Percentiles rank a stretch among this genome's conserved stretches.
Conservation (phyloP, 2,797 vertebrate species). For the Carduelis carduelis region DNA sequence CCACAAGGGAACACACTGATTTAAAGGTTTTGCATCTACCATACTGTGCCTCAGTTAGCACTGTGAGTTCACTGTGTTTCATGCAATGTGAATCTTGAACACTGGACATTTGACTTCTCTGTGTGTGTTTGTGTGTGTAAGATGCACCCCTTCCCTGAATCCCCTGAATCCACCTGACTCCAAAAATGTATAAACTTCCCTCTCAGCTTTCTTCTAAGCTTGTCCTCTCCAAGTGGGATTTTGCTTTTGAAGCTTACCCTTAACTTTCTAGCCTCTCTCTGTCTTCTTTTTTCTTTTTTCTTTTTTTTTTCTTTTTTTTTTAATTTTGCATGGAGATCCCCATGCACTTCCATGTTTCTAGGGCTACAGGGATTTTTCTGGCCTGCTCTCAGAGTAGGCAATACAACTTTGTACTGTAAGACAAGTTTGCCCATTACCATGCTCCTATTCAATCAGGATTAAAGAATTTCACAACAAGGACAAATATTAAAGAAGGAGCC, state of each 20-base stretch:
- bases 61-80: background rate
- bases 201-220: background rate
- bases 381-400: background rate
- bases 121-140: background rate
- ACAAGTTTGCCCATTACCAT: background rate
- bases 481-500: background rate
- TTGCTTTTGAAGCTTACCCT: background rate
- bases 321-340: background rate
- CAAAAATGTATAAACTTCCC: background rate
- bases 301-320: too few species aligned
- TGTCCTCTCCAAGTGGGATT: background rate
- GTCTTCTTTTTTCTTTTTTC: too few species aligned
- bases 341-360: background rate
- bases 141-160: background rate
- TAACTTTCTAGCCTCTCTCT: background rate
- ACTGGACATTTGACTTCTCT: background rate
- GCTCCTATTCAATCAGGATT: background rate
- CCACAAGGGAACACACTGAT: background rate
- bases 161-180: background rate
- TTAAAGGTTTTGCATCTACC: background rate
- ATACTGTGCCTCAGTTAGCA: background rate
- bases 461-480: background rate
- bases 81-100: background rate
- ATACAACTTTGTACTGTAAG: background rate
- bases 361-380: background rate